Evolutionary conservation across 2,888 invertebrate genomes (phyloP), one percentile per base, ranked within the genome.

Genomic region (Oeneis ivallda): DNA sequence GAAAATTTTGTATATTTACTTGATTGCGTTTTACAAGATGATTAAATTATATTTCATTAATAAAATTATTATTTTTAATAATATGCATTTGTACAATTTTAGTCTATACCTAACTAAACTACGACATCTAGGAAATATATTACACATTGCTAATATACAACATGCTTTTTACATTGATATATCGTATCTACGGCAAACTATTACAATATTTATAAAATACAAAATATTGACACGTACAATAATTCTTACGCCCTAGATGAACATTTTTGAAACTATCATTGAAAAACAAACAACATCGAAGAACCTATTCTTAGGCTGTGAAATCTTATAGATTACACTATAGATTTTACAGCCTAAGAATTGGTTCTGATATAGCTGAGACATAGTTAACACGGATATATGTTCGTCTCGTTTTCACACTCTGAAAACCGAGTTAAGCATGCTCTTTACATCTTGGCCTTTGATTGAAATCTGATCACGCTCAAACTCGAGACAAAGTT

Each of bases 1-100:
- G 86, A 92, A 92, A 91, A 85, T 85, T 61, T 89, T 91, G 89
- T 91, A 90, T 92, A 91, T 88, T 89, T 86, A 89, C 82, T 89
- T 88, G 86, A 89, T 90, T 86, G 90, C 87, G 87, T 91, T 91
- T 92, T 91, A 91, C 87, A 91, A 85, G 87, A 87, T 85, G 89
- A 90, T 89, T 90, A 89, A 89, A 85, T 90, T 88, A 88, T 83
- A 86, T 79, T 85, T 87, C 78, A 85, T 81, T 86, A 73, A 74
- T 75, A 87, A 89, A 88, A 85, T 88, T 89, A 87, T 83, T 85
- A 83, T 79, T 79, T 80, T 80, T 85, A 84, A 87, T 87, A 90
- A 87, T 87, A 90, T 87, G 89, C 87, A 84, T 90, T 89, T 92
- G 91, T 92, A 92, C 91, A 92, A 89, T 91, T 91, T 56, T 87